Evolutionary conservation across 2,888 invertebrate species (phyloP), one percentile per base, ranked within the genome.

Genomic region (Ichneumoninae sp.): DNA sequence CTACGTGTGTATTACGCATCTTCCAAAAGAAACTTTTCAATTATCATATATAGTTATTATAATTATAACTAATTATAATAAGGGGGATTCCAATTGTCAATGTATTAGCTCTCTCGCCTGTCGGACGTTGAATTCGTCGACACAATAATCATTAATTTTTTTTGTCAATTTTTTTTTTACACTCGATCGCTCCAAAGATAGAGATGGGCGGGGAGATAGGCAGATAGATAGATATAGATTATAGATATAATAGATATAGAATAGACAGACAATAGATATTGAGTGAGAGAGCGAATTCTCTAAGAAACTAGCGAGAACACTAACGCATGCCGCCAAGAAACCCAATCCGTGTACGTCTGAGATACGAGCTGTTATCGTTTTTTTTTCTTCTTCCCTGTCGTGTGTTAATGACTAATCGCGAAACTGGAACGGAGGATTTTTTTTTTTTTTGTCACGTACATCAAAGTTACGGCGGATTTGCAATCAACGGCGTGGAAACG

Each of bases 311-410:
- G 84, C 86, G 88, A 90, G 89, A 90, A 88, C 87, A 90, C 89
- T 90, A 90, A 90, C 88, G 88, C 91, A 91, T 91, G 91, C 91
- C 90, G 87, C 88, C 90, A 90, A 90, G 89, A 90, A 91, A 90
- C 88, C 88, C 88, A 87, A 86, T 89, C 86, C 86, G 80, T 82
- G 80, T 84, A 65, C 47, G 60, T 62, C 40, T 62, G 69, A 68
- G 54, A 57, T 81, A 62, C 50, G 30, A 66, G 50, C 54, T 66
- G 30, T 79, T 69, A 52, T 52, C 30, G 50, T 54, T 65, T 60
- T 74, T n/a, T 40, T 62, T 62, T 33, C 22, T 60, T 57, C 44
- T 60, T 62, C 30, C 50, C 68, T 65, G 71, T 47, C 52, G 74
- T 62, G 60, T 47, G 16, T 30, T 6, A 6, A 33, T 62, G n/a